Base-by-base conservation (phyloP, 1,140 invertebrate species). In the Drosophila prosaltans region DNA sequence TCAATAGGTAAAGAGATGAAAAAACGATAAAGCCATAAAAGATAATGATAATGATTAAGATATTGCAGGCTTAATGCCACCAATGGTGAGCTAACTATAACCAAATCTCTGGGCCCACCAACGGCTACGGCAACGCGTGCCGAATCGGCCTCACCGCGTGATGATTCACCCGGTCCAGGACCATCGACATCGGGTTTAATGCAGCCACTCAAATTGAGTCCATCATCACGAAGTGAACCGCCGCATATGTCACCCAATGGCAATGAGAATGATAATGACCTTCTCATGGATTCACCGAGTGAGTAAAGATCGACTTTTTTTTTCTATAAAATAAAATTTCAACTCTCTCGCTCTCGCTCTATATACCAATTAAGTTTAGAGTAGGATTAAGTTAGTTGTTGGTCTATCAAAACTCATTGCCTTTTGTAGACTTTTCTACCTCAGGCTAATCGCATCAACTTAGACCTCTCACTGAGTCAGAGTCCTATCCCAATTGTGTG, bases 201-300 rank as follows among this genome's bases (percentile, higher is more conserved):
- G 90, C 90, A 91, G 78, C 71, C 86, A 2, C 76, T 91, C 65
- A 91, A 91, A 61, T 61, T 91, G 54, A 91, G 88, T 59, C 90
- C 91, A 5, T 84, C 81, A 6, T 75, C 81, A 43, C 63, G 81
- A 40, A 89, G 85, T 54, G 78, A 82, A 36, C 86, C 84, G 55
- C 78, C 84, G 85, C 94, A 90, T 11, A 16, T 93, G 26, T 94
- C 93, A 61, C 93, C 93, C 10, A 92, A 91, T 65, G 93, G 93
- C 55, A 95, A 94, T 21, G 95, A 95, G 69, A 94, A 93, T 64
- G 94, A 93, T 59, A 93, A 63, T 61, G 96, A 97, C 93, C 93
- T 97, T 58, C 93, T 97, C 51, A 95, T 96, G 83, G 96, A 97
- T 93, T 96, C 96, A 58, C 95, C 96, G 91, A 96, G 96, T 97